These are phyloP conservation scores for Sceloporus tristichus DNA, from an alignment of 2,113 vertebrate genomes.

Conservation along the genomic window DNA sequence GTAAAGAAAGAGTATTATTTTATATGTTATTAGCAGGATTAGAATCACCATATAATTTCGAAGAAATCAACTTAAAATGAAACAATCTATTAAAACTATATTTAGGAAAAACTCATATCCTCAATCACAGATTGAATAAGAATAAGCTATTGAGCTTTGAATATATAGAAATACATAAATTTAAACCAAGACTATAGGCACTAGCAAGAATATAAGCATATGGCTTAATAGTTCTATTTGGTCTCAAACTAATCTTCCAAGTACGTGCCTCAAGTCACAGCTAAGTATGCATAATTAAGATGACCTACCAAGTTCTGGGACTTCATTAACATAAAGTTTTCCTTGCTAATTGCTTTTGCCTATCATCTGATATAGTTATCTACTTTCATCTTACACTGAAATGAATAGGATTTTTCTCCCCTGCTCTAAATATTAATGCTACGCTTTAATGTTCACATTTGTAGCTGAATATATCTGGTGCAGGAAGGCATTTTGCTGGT, in stretches of 20 bases:
- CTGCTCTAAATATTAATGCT: conserved; percentile 62
- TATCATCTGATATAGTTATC: conserved; percentile 78
- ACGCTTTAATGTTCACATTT: conserved; percentile 57
- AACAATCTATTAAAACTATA: fast-evolving
- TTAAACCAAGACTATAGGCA: conserved; percentile 32
- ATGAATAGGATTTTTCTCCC: conserved; percentile 56
- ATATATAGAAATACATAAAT: conserved; percentile 31
- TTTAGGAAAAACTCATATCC: background rate
- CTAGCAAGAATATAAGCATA: conserved; percentile 29
- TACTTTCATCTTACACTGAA: conserved; percentile 76
- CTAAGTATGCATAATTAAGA: conserved; percentile 84
- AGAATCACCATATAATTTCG: background rate
- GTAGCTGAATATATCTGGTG: conserved; percentile 42
- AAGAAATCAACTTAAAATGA: background rate
- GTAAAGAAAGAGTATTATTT: background rate
- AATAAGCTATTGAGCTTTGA: conserved; percentile 9
- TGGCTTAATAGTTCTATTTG: conserved; percentile 70
- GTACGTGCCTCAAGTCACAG: conserved; percentile 77
- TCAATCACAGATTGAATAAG: background rate
- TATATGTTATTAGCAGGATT: no score
- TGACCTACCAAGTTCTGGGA: conserved; percentile 83
- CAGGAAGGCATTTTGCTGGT: conserved; percentile 35
- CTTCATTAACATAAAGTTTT: conserved; percentile 84
- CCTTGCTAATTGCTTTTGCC: conserved; percentile 84
- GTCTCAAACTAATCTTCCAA: conserved; percentile 76